phyloP scores from a whole-genome alignment of 2,888 invertebrate genomes.

The Philaethria dido region DNA sequence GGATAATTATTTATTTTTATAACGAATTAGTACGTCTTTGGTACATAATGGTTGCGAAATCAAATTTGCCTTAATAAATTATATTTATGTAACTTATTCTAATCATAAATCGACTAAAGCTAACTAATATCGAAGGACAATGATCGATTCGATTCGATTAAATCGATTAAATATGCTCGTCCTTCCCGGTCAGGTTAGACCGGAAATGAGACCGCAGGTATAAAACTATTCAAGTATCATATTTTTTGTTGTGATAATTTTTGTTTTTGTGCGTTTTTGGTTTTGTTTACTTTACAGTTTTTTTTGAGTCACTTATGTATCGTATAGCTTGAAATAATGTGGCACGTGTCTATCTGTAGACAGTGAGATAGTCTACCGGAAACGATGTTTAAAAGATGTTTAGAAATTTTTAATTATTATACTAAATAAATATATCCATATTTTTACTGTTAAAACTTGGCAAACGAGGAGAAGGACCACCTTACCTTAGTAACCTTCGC shows the following conservation, averaged over 20 bases:
- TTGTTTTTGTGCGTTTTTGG: neutral
- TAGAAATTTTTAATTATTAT: too few species aligned
- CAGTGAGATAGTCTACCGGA: neutral
- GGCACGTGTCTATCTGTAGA: neutral
- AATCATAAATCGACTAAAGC: neutral
- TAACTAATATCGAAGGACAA: neutral
- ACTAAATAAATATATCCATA: too few species aligned
- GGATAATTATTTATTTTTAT: too few species aligned
- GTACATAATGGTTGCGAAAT: neutral
- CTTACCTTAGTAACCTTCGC: too few species aligned
- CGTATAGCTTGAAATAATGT: neutral
- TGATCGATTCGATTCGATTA: too few species aligned
- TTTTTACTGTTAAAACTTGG: too few species aligned
- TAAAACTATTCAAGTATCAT: constrained; percentile 7
- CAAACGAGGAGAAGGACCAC: too few species aligned
- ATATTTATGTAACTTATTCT: too few species aligned
- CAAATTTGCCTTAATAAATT: too few species aligned
- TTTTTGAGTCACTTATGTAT: neutral
- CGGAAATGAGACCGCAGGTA: constrained; percentile 8
- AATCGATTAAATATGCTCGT: neutral
- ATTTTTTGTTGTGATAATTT: neutral
- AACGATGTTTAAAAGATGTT: neutral
- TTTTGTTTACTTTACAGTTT: constrained; percentile 1
- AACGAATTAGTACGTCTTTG: too few species aligned
- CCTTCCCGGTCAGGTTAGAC: neutral